phyloP scores from a whole-genome alignment of 1,140 invertebrate genomes.

The Aporrectodea caliginosa region DNA sequence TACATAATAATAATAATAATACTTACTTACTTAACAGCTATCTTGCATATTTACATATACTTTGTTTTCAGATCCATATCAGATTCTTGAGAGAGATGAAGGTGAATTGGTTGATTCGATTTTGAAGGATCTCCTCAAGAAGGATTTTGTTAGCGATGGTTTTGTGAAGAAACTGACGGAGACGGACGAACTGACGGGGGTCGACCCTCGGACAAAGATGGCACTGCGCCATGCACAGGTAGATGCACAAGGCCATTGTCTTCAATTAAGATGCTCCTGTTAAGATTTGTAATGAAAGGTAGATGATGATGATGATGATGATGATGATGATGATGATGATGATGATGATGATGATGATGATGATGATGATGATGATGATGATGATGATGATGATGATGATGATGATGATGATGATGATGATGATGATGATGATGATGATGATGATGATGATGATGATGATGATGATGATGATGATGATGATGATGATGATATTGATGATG shows the following conservation, averaged over 20 bases:
- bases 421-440: neutral
- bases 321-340: too few species aligned
- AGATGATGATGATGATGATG: too few species aligned
- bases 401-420: neutral
- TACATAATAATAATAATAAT: too few species aligned
- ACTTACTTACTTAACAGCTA: too few species aligned
- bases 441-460: too few species aligned
- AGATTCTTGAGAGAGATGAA: neutral
- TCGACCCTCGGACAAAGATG: constrained; percentile 46
- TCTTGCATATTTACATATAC: too few species aligned
- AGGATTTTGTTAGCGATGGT: neutral
- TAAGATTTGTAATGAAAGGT: too few species aligned
- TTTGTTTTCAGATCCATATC: neutral
- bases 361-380: too few species aligned
- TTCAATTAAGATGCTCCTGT: neutral
- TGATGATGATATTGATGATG: neutral
- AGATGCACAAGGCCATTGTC: neutral
- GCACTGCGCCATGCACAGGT: constrained; percentile 46
- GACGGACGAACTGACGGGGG: constrained; percentile 31
- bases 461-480: too few species aligned
- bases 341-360: too few species aligned
- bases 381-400: neutral
- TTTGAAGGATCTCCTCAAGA: neutral
- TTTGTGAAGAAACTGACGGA: constrained; percentile 31
- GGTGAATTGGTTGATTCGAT: neutral